phyloP scores from a whole-genome alignment of 2,797 vertebrate genomes.

The Danio albolineatus region DNA sequence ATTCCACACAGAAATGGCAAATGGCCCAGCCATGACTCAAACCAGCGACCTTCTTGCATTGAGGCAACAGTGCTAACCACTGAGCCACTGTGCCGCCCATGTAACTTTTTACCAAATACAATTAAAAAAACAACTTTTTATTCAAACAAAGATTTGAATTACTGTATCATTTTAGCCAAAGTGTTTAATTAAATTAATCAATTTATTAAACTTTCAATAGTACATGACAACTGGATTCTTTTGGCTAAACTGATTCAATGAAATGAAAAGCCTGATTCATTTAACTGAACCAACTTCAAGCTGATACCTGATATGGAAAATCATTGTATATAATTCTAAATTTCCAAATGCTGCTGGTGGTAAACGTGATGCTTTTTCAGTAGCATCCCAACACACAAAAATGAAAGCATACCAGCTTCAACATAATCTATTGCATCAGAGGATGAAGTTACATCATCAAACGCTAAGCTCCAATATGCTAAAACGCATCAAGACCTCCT shows the following conservation, averaged over 20 bases:
- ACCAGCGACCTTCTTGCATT: too few species aligned
- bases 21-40: too few species aligned
- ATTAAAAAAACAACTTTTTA: not conserved
- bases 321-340: too few species aligned
- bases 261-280: not conserved
- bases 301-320: not conserved
- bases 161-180: not conserved
- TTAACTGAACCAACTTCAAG: not conserved
- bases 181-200: not conserved
- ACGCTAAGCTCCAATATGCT: not conserved
- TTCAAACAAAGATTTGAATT: not conserved
- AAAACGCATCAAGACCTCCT: slow-evolving; percentile 2
- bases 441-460: slow-evolving; percentile 26
- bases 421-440: slow-evolving; percentile 10
- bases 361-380: not conserved
- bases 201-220: not conserved
- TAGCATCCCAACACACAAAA: not conserved
- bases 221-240: not conserved
- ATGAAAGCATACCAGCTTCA: not conserved
- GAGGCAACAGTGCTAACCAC: too few species aligned
- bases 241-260: not conserved
- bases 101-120: not conserved
- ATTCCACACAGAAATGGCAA: too few species aligned
- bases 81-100: too few species aligned
- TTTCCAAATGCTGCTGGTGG: not conserved